These are phyloP conservation scores for Drosophila rellima DNA, from an alignment of 2,888 invertebrate species.

Conservation along the genomic window DNA sequence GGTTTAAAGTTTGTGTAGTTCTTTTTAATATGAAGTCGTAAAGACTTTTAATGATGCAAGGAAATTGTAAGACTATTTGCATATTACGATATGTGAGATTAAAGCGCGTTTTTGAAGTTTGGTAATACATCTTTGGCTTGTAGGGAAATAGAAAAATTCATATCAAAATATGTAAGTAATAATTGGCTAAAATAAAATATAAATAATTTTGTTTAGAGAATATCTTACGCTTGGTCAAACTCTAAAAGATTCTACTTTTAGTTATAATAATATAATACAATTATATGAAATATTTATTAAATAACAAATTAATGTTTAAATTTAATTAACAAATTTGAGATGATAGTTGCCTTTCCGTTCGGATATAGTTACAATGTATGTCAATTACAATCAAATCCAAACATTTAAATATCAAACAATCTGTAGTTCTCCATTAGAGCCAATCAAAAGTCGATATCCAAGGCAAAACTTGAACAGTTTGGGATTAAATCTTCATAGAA, in stretches of 20 bases:
- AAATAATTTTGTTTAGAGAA: background rate
- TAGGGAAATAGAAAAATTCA: conserved; percentile 3
- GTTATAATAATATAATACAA: too few relatives aligned
- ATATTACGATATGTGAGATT: conserved; percentile 51
- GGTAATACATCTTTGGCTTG: conserved; percentile 32
- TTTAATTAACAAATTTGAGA: background rate
- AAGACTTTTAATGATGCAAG: conserved; percentile 71
- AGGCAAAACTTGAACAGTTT: conserved; percentile 3
- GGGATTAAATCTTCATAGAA: conserved; percentile 32
- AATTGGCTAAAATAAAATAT: background rate
- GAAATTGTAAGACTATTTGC: conserved; percentile 67
- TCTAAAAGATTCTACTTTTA: background rate
- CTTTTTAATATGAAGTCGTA: conserved; percentile 71
- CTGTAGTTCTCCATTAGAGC: conserved; percentile 14
- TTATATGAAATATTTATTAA: background rate
- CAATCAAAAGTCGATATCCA: conserved; percentile 28
- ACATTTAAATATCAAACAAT: background rate
- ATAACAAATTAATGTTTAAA: background rate
- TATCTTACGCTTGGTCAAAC: background rate
- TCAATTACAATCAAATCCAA: background rate
- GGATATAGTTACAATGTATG: background rate
- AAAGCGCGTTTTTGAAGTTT: conserved; percentile 4
- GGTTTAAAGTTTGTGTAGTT: conserved; percentile 48
- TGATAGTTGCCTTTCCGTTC: background rate
- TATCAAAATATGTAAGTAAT: background rate